Evolutionary conservation across 2,113 vertebrate species (phyloP), one percentile per base, ranked within the genome.

Genomic region (Pycnonotus jocosus): DNA sequence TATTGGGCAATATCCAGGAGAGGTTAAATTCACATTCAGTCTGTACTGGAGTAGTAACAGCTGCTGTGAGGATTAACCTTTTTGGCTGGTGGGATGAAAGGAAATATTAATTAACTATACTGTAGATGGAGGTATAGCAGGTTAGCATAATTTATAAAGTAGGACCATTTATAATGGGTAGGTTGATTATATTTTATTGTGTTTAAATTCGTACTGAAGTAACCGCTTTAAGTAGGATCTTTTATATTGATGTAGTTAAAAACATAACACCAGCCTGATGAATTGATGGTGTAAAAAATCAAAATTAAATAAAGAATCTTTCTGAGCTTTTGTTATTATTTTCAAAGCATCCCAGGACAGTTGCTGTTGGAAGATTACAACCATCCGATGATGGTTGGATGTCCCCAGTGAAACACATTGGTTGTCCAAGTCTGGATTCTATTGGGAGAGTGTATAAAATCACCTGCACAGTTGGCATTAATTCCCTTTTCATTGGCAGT

Each of bases 31-130:
- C 94, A 93, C 96, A 73, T 84, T 96, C 88, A 84, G 94, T 96
- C 78, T 86, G 65, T 85, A 56, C 69, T 95, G 86, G 96, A 97
- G 96, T 94, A 92, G 93, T 95, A 97, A 97, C 96, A 97, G 97
- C 97, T 97, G 97, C 91, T 95, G 62, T 60, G 88, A 97, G 91
- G 93, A 97, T 97, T 97, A 97, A 94, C 90, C 89, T 97, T 95
- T 90, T 94, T 95, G 93, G 83, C 86, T 86, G 71, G 38, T 84
- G 58, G 85, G 88, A 90, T 76, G 94, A 97, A 96, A 93, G 82
- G 77, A 87, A 96, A 93, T 97, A 93, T 69, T 77, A 90, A 68
- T 68, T 87, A 85, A 71, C 66, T 70, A 31, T 69, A 65, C 17
- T 68, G 33, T 68, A 94, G 82, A 84, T 94, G 42, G 81, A 90